phyloP scores from a whole-genome alignment of 2,797 vertebrate species.

The Urosaurus nigricauda region DNA sequence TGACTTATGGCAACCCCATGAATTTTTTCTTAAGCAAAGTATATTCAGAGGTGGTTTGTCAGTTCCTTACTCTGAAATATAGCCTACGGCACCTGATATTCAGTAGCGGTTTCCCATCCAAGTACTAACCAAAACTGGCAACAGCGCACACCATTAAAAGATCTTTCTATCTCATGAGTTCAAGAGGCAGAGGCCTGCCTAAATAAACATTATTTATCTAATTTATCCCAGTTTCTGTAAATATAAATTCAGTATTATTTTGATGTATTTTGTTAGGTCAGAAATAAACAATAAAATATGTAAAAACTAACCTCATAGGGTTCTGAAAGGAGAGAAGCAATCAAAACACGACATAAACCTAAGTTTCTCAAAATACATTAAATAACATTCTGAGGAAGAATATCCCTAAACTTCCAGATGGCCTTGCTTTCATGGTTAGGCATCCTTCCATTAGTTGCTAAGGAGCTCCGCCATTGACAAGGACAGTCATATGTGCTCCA shows the following conservation, averaged over 20 bases:
- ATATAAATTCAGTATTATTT: not conserved
- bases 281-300: not conserved
- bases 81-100: too few relatives aligned
- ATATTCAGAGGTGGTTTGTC: too few relatives aligned
- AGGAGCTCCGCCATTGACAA: not conserved
- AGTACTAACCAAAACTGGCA: too few relatives aligned
- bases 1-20: too few relatives aligned
- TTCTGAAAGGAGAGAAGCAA: not conserved
- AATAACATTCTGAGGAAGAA: not conserved
- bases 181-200: too few relatives aligned
- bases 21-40: too few relatives aligned
- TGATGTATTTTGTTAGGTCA: not conserved
- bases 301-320: not conserved
- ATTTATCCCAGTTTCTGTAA: not conserved
- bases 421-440: not conserved
- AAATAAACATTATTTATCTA: not conserved
- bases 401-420: not conserved
- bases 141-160: too few relatives aligned
- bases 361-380: not conserved
- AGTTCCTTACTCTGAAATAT: too few relatives aligned
- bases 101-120: too few relatives aligned
- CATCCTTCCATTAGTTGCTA: not conserved
- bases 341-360: not conserved
- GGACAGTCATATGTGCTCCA: not conserved
- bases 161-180: too few relatives aligned